A percentile compares a stretch with the other conserved stretches of the same genome.
These are phyloP conservation scores for Sprattus sprattus DNA, from an alignment of 2,113 vertebrate species.

Conservation along the genomic window DNA sequence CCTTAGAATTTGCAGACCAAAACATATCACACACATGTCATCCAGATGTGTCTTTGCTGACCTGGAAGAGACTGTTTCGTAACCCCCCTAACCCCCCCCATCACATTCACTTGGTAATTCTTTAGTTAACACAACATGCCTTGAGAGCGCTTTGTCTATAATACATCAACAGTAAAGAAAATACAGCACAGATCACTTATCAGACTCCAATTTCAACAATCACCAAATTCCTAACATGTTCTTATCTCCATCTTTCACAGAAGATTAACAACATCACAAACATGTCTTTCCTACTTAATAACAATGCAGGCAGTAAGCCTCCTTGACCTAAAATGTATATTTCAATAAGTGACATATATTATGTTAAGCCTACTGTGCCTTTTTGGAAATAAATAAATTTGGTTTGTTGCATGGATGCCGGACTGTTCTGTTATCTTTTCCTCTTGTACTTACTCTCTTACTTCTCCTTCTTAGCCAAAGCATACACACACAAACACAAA, in stretches of 20 bases:
- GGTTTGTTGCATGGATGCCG: not conserved
- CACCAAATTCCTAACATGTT: not conserved
- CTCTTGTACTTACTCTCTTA: not conserved
- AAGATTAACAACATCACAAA: not conserved
- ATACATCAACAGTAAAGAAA: not conserved
- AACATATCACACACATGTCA: conserved; percentile 16
- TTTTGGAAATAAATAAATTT: not conserved
- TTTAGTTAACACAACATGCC: not conserved
- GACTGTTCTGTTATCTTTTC: not conserved
- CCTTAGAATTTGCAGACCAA: not conserved
- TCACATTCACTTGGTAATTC: no score
- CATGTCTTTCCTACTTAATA: not conserved
- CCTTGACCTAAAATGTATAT: not conserved
- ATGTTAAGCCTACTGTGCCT: not conserved
- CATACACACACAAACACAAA: not conserved
- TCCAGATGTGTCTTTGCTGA: conserved; percentile 16
- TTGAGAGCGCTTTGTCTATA: not conserved
- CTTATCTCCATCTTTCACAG: not conserved
- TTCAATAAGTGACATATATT: not conserved
- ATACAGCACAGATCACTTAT: not conserved
- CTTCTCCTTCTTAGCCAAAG: not conserved
- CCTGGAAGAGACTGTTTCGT: conserved; percentile 23
- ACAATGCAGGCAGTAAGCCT: not conserved
- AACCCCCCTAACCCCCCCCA: no score
- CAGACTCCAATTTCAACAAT: not conserved